A percentile compares a stretch with the other conserved stretches of the same genome.
phyloP scores from a whole-genome alignment of 2,113 vertebrate genomes.

The Cettia cetti region DNA sequence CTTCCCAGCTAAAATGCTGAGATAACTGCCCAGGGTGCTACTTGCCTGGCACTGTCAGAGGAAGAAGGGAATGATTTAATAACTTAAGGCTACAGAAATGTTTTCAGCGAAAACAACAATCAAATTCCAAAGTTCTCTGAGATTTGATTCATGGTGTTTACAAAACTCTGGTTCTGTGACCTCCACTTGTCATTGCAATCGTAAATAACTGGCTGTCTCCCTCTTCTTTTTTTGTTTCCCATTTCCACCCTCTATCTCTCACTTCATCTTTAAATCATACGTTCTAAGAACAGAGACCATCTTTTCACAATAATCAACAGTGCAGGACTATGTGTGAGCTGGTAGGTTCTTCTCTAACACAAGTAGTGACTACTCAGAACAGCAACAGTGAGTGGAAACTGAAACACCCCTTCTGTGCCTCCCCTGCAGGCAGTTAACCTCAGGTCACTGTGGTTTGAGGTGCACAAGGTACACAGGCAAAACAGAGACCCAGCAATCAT shows the following conservation, averaged over 20 bases:
- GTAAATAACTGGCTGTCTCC: not conserved
- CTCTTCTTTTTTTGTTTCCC: not conserved
- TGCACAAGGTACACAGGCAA: not conserved
- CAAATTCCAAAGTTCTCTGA: conserved; percentile 3
- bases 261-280: not conserved
- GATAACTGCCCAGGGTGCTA: not conserved
- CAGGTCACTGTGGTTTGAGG: not conserved
- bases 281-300: not conserved
- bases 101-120: conserved; percentile 23
- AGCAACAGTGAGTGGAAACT: not conserved
- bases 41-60: not conserved
- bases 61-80: not conserved
- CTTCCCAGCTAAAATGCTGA: not conserved
- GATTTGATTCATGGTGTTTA: conserved; percentile 37
- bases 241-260: not conserved
- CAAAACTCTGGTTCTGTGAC: not conserved
- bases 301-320: not conserved
- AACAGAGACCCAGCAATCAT: not conserved
- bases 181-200: not conserved
- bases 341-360: not conserved
- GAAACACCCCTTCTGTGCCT: not conserved
- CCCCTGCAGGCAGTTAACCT: not conserved
- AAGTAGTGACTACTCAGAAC: not conserved
- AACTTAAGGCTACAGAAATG: not conserved
- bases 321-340: not conserved